These are phyloP conservation scores for Mamestra brassicae DNA, from an alignment of 2,888 invertebrate genomes.

Conservation along the genomic window DNA sequence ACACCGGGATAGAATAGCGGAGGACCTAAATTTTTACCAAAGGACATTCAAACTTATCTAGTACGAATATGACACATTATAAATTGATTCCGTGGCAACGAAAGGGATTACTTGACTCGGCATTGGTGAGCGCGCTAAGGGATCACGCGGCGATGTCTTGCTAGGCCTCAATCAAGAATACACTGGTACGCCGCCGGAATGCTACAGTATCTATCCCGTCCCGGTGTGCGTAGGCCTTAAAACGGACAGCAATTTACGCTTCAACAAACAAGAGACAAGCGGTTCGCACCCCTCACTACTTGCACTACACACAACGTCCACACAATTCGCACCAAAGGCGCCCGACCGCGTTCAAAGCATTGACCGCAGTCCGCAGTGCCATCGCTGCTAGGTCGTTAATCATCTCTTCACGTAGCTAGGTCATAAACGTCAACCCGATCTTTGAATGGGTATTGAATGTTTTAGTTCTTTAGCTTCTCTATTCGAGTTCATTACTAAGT, in stretches of 20 bases:
- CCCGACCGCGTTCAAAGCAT: constrained; percentile 30
- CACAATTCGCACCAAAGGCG: constrained; percentile 40
- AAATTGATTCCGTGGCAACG: no score
- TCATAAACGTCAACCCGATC: constrained; percentile 22
- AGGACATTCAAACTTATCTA: no score
- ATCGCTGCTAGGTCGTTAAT: constrained; percentile 44
- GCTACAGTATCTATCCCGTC: no score
- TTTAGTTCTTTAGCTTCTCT: neutral
- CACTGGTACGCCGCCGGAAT: no score
- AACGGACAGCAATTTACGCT: constrained; percentile 17
- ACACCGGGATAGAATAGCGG: no score
- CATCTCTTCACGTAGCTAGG: constrained; percentile 26
- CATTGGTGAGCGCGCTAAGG: no score
- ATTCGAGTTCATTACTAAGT: neutral
- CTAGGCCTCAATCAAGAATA: no score
- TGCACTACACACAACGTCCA: neutral
- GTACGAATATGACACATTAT: no score
- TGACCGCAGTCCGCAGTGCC: constrained; percentile 31
- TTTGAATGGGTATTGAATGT: constrained; percentile 15
- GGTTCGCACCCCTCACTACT: constrained; percentile 1
- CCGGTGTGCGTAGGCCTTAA: no score
- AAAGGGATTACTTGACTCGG: no score
- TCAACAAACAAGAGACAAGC: constrained; percentile 20
- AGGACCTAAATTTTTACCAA: no score
- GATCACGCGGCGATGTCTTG: no score